A percentile compares a stretch with the other conserved stretches of the same genome.
Evolutionary conservation across 1,140 invertebrate genomes (phyloP).

Genomic region (Manduca sexta): DNA sequence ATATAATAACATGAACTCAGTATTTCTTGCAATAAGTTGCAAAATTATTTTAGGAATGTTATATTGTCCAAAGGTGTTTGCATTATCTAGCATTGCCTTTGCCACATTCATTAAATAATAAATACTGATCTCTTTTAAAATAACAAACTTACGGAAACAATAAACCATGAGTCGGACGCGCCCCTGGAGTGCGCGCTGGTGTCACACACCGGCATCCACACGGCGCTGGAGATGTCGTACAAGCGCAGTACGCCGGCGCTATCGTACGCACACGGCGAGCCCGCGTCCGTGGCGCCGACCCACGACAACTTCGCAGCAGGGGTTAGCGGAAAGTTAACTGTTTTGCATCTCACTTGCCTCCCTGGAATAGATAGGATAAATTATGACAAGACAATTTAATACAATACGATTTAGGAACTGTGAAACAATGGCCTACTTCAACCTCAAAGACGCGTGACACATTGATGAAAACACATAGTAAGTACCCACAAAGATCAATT

Average conservation of each 20-base stretch:
- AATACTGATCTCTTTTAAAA: too few species aligned
- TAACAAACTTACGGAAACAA: constrained; percentile 67
- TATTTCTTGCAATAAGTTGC: neutral
- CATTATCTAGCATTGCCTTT: too few species aligned
- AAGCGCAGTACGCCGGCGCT: constrained; percentile 79
- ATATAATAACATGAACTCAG: neutral
- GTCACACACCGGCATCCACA: constrained; percentile 88
- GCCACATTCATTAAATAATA: too few species aligned
- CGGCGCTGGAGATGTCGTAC: constrained; percentile 75
- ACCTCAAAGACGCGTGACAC: too few species aligned
- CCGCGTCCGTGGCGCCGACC: constrained; percentile 88
- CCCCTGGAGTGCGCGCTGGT: constrained; percentile 78
- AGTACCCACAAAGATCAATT: too few species aligned
- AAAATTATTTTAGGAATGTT: too few species aligned
- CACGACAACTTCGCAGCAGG: constrained; percentile 82
- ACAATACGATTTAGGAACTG: too few species aligned
- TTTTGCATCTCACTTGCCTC: constrained; percentile 66
- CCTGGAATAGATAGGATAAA: constrained; percentile 18
- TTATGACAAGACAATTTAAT: too few species aligned
- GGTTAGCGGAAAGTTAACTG: constrained; percentile 79
- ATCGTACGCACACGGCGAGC: constrained; percentile 81
- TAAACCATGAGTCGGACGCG: constrained; percentile 58
- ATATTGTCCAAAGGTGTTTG: too few species aligned
- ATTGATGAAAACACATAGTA: too few species aligned
- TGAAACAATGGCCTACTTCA: too few species aligned